Conservation (phyloP, 2,888 invertebrate species). For the Marasmarcha lunaedactyla region DNA sequence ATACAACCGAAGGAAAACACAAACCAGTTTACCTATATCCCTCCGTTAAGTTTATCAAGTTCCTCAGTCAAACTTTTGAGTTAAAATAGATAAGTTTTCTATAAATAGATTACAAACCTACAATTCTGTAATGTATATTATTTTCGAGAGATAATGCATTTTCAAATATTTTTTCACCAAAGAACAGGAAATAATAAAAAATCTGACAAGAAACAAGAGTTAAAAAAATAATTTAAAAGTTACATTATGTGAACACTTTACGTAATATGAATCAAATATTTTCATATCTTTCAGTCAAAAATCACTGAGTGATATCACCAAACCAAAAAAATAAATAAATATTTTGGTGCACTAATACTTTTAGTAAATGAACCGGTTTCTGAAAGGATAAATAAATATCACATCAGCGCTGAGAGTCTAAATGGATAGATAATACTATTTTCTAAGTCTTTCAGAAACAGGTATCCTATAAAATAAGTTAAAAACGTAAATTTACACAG, state of each 20-base stretch:
- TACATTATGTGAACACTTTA: no score
- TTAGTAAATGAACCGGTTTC: constrained; percentile 22
- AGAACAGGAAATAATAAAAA: no score
- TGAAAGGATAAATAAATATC: constrained; percentile 30
- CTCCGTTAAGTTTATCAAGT: not conserved
- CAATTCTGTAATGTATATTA: no score
- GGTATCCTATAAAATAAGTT: constrained; percentile 4
- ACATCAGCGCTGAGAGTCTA: not conserved
- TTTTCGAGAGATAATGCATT: no score
- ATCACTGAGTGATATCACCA: constrained; percentile 19
- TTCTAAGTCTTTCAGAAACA: not conserved
- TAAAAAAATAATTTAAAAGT: no score
- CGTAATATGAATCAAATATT: not conserved
- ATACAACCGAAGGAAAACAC: constrained; percentile 31
- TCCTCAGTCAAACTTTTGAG: not conserved
- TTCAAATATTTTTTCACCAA: no score
- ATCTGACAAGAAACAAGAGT: no score
- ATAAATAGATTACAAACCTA: no score
- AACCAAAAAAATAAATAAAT: constrained; percentile 38
- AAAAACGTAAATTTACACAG: constrained; percentile 7
- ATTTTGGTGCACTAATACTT: constrained; percentile 66
- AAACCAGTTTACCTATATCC: not conserved
- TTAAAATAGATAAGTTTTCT: no score
- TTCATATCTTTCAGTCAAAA: not conserved
- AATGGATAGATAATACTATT: not conserved